phyloP scores from a whole-genome alignment of 2,113 vertebrate genomes.

The Notothenia rossii region DNA sequence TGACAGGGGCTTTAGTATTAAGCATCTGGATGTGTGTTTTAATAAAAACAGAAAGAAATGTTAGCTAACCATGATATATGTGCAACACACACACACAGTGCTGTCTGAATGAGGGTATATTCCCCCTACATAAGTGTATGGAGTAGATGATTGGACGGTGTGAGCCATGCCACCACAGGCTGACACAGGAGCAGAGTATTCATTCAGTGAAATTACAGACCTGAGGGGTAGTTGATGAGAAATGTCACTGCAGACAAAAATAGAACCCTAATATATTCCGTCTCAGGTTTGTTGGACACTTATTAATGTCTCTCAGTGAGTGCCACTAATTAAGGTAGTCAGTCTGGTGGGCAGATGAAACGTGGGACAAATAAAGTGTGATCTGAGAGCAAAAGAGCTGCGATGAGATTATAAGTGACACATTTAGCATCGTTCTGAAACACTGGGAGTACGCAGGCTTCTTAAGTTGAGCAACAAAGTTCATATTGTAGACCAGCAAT shows the following conservation, averaged over 20 bases:
- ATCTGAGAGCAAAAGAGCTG: conserved; percentile 69
- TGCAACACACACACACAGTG: too few species aligned
- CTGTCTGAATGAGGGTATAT: background rate
- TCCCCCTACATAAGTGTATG: background rate
- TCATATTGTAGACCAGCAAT: conserved; percentile 3
- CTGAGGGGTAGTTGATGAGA: conserved; percentile 72
- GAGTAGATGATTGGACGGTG: background rate
- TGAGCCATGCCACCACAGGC: conserved; percentile 5
- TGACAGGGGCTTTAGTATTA: too few species aligned
- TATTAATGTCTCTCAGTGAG: conserved; percentile 77
- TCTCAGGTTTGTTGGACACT: conserved; percentile 72
- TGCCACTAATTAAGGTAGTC: conserved; percentile 76
- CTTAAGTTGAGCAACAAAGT: conserved; percentile 34
- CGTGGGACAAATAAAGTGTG: conserved; percentile 72
- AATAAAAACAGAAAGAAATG: too few species aligned
- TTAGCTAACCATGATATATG: too few species aligned
- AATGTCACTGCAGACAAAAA: conserved; percentile 76
- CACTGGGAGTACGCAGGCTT: conserved; percentile 25
- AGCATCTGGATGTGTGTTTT: too few species aligned
- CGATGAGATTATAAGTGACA: conserved; percentile 42
- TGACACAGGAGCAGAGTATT: conserved; percentile 56
- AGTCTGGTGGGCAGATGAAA: conserved; percentile 61
- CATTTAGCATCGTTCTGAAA: conserved; percentile 49
- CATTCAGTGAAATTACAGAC: conserved; percentile 68
- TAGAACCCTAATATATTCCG: conserved; percentile 78